Percentiles rank a stretch among this genome's conserved stretches.
Evolutionary conservation across 1,140 invertebrate species (phyloP).

Genomic region (Drosophila tropicalis): DNA sequence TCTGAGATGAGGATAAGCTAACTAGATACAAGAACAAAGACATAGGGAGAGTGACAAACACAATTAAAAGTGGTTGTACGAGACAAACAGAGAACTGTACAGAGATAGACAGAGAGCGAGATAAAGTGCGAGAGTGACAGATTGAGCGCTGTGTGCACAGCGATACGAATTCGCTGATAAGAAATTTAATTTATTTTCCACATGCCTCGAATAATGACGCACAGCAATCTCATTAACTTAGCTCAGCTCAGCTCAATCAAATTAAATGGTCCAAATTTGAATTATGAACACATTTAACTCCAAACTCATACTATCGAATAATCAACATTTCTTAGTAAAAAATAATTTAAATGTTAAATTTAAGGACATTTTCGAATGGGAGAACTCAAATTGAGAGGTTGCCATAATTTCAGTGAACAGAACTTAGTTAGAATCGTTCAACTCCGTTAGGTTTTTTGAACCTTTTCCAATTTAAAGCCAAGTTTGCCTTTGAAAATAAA

Average conservation of each 20-base stretch:
- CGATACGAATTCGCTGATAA: constrained; percentile 65
- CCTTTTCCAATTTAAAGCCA: too few relatives aligned
- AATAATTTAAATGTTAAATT: too few relatives aligned
- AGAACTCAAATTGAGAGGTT: too few relatives aligned
- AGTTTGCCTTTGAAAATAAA: too few relatives aligned
- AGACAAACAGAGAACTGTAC: constrained; percentile 6
- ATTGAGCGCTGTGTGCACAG: constrained; percentile 26
- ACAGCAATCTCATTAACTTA: constrained; percentile 1
- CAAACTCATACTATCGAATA: too few relatives aligned
- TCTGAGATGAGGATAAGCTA: constrained; percentile 52
- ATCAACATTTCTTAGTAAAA: too few relatives aligned
- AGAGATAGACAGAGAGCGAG: not conserved
- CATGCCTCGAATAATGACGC: constrained; percentile 34
- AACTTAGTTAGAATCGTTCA: too few relatives aligned
- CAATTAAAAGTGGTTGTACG: constrained; percentile 22
- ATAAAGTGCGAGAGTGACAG: not conserved
- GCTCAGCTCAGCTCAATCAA: not conserved
- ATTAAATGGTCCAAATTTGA: not conserved
- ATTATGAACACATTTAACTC: too few relatives aligned
- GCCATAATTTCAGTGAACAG: too few relatives aligned
- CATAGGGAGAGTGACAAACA: constrained; percentile 37
- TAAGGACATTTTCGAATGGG: too few relatives aligned
- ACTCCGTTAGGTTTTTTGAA: too few relatives aligned
- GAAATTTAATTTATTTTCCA: constrained; percentile 62
- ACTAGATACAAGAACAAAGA: constrained; percentile 5